phyloP scores from a whole-genome alignment of 2,113 vertebrate genomes.

The Cyanistes caeruleus region DNA sequence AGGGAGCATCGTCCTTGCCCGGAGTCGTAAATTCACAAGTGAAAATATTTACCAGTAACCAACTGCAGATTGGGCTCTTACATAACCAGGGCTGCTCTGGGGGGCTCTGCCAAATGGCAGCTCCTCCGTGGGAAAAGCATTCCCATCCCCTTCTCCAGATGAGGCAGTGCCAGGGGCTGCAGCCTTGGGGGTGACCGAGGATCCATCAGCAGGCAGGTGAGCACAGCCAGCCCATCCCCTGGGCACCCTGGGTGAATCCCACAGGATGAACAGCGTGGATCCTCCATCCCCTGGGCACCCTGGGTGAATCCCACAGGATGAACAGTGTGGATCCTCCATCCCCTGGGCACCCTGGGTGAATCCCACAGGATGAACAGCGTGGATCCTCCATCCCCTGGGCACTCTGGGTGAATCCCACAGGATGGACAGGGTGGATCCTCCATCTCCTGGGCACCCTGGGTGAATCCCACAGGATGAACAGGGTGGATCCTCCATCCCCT shows the following conservation, averaged over 20 bases:
- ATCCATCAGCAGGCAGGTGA: not conserved
- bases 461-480: not conserved
- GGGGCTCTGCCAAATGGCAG: conserved; percentile 21
- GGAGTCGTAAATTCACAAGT: not conserved
- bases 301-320: not conserved
- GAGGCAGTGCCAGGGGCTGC: not conserved
- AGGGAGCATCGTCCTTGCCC: not conserved
- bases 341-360: not conserved
- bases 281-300: not conserved
- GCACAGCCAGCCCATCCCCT: not conserved
- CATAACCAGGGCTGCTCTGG: not conserved
- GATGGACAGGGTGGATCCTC: not conserved
- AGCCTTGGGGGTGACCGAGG: not conserved
- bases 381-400: not conserved
- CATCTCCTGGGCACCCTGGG: not conserved
- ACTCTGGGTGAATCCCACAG: not conserved
- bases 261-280: not conserved
- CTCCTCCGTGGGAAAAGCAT: conserved; percentile 30
- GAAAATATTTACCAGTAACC: conserved; percentile 50
- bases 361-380: not conserved
- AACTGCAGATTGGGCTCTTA: conserved; percentile 18
- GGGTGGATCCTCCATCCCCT: not conserved
- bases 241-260: not conserved
- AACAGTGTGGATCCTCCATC: not conserved
- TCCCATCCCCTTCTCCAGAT: not conserved